Base-by-base conservation (phyloP, 2,797 vertebrate species). In the Betta splendens region DNA sequence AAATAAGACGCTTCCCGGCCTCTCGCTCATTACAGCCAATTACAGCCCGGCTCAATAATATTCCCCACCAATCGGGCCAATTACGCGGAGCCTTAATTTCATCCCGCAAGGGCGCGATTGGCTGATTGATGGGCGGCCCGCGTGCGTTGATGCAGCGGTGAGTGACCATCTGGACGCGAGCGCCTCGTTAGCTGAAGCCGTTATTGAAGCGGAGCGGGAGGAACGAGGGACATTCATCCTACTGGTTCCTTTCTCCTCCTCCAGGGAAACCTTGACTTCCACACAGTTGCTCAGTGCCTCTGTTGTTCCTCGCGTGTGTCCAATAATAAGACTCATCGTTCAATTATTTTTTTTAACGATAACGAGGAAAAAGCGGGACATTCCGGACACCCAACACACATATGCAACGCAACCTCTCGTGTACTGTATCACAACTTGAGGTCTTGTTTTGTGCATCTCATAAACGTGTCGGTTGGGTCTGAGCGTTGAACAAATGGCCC, bases 11-110 rank as follows among this genome's bases (percentile, higher is more conserved):
- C 64, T 69, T 54, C 75, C 64, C 45, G 46, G 69, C 28, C 61
- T 20, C 40, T 69, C 80, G 56, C 81, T 82, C 52, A 85, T 89
- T 85, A 81, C 15, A 59, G 61, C 59, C 75, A 84, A 85, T 89
- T 88, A 89, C 70, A 60, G 65, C 49, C 28, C 11, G 58, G 71
- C 67, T 85, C 80, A 55, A 91, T 90, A 88, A 89, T 89, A 89
- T 89, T 85, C 79, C 69, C 79, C 70, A 76, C 87, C 81, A 89
- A 86, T 89, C 72, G 82, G 79, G 52, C 44, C 74, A 85, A 90
- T 90, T 90, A 86, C 48, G 58, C 16, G 13, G 64, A 39, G 43
- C 40, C 46, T 21, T 82, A 82, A 87, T 81, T 78, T 52, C 68
- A 75, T 89, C 81, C 52, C 55, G 40, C 43, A 33, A 18, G 77